Evolutionary conservation across 2,797 vertebrate species (phyloP).

Genomic region (Lagorchestes hirsutus): DNA sequence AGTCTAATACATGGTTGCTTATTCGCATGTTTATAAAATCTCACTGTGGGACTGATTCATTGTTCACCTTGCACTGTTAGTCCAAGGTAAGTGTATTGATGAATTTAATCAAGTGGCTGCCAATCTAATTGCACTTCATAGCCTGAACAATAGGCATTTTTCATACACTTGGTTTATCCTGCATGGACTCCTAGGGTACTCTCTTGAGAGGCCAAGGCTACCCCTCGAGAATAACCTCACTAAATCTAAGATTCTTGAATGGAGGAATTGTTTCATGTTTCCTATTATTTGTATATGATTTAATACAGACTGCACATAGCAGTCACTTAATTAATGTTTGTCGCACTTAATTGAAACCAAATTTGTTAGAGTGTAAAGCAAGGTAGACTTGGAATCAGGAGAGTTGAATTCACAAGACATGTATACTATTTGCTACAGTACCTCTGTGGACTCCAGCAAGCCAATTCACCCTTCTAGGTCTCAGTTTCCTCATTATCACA

Average conservation of each 20-base stretch:
- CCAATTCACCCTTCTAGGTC: not conserved
- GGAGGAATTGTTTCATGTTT: not conserved
- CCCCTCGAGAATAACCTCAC: not conserved
- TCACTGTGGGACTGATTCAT: not conserved
- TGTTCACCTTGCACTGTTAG: not conserved
- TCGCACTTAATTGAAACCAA: not conserved
- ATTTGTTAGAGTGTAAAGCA: not conserved
- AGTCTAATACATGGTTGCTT: not conserved
- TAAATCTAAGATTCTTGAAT: not conserved
- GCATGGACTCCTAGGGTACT: not conserved
- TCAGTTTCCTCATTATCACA: not conserved
- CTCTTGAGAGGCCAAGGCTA: not conserved
- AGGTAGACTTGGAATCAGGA: not conserved
- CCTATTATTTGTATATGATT: not conserved
- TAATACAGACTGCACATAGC: not conserved
- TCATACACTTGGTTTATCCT: not conserved
- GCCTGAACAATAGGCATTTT: not conserved
- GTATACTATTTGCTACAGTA: not conserved
- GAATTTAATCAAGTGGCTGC: not conserved
- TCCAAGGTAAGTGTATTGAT: not conserved
- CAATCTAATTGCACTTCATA: not conserved
- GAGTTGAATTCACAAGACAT: not conserved
- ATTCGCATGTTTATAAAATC: not conserved
- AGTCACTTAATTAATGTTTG: not conserved
- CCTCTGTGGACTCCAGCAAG: not conserved